Evolutionary conservation across 2,797 vertebrate species (phyloP).

Genomic region (Protonibea diacanthus): DNA sequence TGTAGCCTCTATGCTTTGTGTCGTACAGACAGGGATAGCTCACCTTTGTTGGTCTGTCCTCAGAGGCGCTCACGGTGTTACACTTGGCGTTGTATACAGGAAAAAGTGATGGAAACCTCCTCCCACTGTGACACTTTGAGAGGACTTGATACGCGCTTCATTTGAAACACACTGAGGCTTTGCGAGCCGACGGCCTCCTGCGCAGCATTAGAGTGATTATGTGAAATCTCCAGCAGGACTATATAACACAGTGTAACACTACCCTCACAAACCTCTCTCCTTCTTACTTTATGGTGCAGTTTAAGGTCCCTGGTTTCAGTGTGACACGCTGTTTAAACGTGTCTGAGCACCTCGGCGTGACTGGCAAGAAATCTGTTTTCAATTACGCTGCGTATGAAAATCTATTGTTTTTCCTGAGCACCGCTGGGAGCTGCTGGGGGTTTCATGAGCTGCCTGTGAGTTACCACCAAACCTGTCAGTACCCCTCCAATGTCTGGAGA

Average conservation of each 20-base stretch:
- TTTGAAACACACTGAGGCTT: not conserved
- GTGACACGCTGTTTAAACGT: not conserved
- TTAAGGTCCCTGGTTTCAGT: slow-evolving; percentile 5
- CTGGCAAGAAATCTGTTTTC: slow-evolving; percentile 58
- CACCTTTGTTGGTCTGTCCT: not conserved
- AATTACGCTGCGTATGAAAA: slow-evolving; percentile 52
- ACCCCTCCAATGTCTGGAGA: slow-evolving; percentile 22
- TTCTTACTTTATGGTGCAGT: not conserved
- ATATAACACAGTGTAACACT: not conserved
- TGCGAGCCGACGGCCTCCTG: not conserved
- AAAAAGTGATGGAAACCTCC: not conserved
- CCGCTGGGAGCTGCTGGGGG: slow-evolving; percentile 14
- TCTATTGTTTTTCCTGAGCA: slow-evolving; percentile 54
- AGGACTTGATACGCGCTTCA: not conserved
- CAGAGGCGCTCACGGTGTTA: not conserved
- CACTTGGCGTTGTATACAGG: not conserved
- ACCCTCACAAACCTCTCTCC: not conserved
- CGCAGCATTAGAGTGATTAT: not conserved
- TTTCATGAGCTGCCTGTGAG: slow-evolving; percentile 27
- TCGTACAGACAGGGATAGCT: not conserved
- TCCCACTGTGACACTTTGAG: not conserved
- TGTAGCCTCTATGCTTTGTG: not conserved
- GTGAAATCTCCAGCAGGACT: not conserved
- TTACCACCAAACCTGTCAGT: slow-evolving; percentile 14
- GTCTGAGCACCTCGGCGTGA: slow-evolving; percentile 18